Evolutionary conservation across 92 coral and sea anemone genomes (phyloP).

Genomic region (Palythoa grandis): DNA sequence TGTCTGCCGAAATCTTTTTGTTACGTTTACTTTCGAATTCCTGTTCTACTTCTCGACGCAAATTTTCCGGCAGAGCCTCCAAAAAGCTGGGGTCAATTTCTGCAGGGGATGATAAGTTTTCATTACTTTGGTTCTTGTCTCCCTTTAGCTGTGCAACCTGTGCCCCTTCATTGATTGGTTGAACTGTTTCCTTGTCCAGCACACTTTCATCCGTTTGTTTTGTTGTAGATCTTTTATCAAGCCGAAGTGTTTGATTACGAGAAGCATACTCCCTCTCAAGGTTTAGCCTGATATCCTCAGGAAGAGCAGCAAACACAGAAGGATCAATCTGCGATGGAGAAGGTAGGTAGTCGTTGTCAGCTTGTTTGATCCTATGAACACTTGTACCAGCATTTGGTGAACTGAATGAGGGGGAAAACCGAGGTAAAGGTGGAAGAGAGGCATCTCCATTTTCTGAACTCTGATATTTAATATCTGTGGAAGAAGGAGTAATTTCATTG

Average conservation of each 20-base stretch:
- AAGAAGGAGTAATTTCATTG: background rate
- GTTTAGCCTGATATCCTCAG: constrained; percentile 75
- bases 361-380: constrained; percentile 9
- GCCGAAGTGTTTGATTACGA: constrained; percentile 56
- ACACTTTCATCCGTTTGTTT: background rate
- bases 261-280: constrained; percentile 82
- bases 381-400: constrained; percentile 5
- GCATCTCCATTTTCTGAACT: constrained; percentile 36
- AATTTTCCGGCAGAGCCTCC: constrained; percentile 73
- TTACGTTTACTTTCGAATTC: constrained; percentile 56
- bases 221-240: background rate
- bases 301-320: constrained; percentile 81
- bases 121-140: constrained; percentile 3
- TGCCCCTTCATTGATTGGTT: background rate
- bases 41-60: constrained; percentile 71
- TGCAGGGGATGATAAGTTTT: constrained; percentile 50
- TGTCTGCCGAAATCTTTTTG: background rate
- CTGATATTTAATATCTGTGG: background rate
- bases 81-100: constrained; percentile 75
- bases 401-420: constrained; percentile 56
- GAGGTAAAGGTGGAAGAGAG: constrained; percentile 74
- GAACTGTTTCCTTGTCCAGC: background rate
- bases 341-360: constrained; percentile 69
- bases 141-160: background rate
- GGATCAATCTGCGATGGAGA: constrained; percentile 93